Percentiles rank a stretch among this genome's conserved stretches.
These are phyloP conservation scores for Drosophila pruinosa DNA, from an alignment of 1,140 invertebrate species.

Conservation along the genomic window DNA sequence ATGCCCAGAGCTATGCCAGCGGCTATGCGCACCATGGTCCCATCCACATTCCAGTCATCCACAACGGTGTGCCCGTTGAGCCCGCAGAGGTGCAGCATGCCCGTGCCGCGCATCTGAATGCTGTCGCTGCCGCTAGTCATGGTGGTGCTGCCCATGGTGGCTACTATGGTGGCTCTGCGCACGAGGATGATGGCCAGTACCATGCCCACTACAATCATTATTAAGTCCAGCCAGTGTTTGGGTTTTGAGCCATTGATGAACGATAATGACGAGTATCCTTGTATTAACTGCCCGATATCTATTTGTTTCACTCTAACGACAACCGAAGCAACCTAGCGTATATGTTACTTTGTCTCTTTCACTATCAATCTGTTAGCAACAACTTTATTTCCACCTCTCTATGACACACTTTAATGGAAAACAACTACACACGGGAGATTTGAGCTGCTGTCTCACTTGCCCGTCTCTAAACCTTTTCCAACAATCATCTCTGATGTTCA, in stretches of 20 bases:
- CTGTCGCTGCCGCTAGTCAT: constrained; percentile 83
- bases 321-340: constrained; percentile 54
- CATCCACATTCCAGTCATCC: constrained; percentile 83
- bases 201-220: constrained; percentile 66
- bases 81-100: constrained; percentile 86
- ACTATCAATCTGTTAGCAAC: constrained; percentile 7
- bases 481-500: not conserved
- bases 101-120: constrained; percentile 85
- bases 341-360: constrained; percentile 26
- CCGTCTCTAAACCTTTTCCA: constrained; percentile 2
- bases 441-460: constrained; percentile 51
- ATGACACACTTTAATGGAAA: constrained; percentile 26
- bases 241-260: constrained; percentile 21
- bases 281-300: constrained; percentile 23
- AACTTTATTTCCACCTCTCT: constrained; percentile 16
- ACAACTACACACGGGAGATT: constrained; percentile 55
- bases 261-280: constrained; percentile 49
- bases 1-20: constrained; percentile 50
- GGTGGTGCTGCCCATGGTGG: constrained; percentile 52
- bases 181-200: constrained; percentile 75
- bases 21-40: constrained; percentile 82
- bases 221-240: constrained; percentile 29
- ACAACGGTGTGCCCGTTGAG: constrained; percentile 85
- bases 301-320: constrained; percentile 42
- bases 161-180: constrained; percentile 58